Evolutionary conservation across 2,113 vertebrate genomes (phyloP), one percentile per base, ranked within the genome.

Genomic region (Hippotragus niger): DNA sequence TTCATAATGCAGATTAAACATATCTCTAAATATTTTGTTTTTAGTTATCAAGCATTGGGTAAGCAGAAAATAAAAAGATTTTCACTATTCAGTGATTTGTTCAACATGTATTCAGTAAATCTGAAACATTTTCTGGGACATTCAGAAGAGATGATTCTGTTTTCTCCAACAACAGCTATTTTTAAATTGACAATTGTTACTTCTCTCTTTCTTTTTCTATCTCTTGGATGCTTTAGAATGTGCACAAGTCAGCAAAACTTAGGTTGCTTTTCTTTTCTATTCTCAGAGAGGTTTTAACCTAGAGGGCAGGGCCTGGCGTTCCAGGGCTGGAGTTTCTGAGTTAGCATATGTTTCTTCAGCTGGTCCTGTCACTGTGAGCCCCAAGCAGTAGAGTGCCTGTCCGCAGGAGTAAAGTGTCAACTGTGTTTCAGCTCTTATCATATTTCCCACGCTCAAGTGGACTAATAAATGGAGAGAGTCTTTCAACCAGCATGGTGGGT

Each of bases 331-430:
- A 74, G 40, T 90, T 89, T 94, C 36, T 7, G 3, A 62, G 40
- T 94, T 31, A 83, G 84, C 2, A 7, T 40, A 17, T 97, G 97
- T 97, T 96, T 97, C 97, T 96, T 96, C 85, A 95, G 94, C 94
- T 96, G 92, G 58, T 55, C 57, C 50, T 74, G 47, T 97, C 81
- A 36, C 52, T 60, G 52, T 36, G 55, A 96, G n/a, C 62, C 4
- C 60, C 2, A 21, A 76, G 31, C 67, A 78, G 17, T 16, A 40
- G 36, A 62, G 60, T 0, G 25, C 31, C 27, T 27, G 7, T 31
- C 88, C 7, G 9, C 81, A 16, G 13, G 80, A 93, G 88, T 71
- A 25, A 58, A 85, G 57, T 33, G 31, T 97, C 27, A 33, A 55
- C 80, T 71, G 21, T 50, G 45, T 67, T 93, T 81, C 52, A 76